A percentile compares a stretch with the other conserved stretches of the same genome.
Evolutionary conservation across 2,797 vertebrate species (phyloP).

Genomic region (Coluber constrictor): DNA sequence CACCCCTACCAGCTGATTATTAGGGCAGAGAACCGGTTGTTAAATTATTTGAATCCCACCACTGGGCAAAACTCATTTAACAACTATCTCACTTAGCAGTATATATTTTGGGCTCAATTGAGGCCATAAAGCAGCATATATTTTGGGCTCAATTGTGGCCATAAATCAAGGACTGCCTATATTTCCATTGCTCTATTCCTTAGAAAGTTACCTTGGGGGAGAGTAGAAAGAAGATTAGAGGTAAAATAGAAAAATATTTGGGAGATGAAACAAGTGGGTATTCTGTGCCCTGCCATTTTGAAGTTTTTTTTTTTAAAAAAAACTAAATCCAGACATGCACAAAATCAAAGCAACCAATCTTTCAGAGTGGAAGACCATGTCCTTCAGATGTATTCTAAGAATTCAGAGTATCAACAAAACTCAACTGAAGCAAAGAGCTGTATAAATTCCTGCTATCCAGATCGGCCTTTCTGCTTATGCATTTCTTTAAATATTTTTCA

Average conservation of each 20-base stretch:
- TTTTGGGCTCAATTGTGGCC: neutral
- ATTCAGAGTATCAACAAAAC: slow-evolving; percentile 19
- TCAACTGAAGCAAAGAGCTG: slow-evolving; percentile 10
- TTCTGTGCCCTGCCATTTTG: neutral
- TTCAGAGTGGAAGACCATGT: neutral
- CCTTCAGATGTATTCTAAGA: neutral
- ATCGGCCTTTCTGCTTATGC: neutral
- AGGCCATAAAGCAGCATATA: neutral
- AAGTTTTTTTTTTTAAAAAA: neutral
- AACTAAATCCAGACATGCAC: neutral
- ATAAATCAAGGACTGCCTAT: neutral
- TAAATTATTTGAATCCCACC: too few relatives aligned
- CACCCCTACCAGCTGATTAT: too few relatives aligned
- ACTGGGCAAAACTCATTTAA: neutral
- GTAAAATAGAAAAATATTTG: slow-evolving; percentile 6
- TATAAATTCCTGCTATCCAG: neutral
- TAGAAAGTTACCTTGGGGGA: neutral
- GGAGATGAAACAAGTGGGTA: neutral
- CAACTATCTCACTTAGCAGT: neutral
- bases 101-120: neutral
- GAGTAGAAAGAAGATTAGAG: slow-evolving; percentile 15
- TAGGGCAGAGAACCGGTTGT: too few relatives aligned
- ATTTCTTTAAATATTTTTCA: slow-evolving; percentile 41
- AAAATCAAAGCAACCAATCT: neutral
- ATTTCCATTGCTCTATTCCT: neutral